phyloP scores from a whole-genome alignment of 2,888 invertebrate genomes.

The Microctonus brassicae region DNA sequence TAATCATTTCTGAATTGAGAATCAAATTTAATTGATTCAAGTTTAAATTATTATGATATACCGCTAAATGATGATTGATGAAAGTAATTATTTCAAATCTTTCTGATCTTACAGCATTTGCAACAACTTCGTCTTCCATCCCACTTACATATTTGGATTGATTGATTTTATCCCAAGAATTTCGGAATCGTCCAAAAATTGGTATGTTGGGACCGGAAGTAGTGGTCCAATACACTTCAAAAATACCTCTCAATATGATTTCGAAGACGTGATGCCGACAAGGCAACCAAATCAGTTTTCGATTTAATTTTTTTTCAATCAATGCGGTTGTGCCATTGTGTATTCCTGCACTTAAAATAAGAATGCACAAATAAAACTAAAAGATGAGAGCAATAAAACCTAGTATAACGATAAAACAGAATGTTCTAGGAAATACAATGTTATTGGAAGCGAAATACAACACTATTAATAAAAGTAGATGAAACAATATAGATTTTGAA shows the following conservation, averaged over 20 bases:
- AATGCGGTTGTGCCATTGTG: conserved; percentile 14
- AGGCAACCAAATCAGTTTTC: conserved; percentile 35
- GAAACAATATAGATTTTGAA: too few relatives aligned
- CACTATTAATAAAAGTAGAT: too few relatives aligned
- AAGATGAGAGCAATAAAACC: background rate
- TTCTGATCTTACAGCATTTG: background rate
- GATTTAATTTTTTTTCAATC: conserved; percentile 31
- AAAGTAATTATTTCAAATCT: conserved; percentile 15
- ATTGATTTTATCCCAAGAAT: conserved; percentile 31
- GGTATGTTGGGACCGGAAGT: conserved; percentile 36
- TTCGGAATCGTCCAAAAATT: conserved; percentile 31
- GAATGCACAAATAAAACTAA: background rate
- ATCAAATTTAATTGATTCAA: conserved; percentile 14
- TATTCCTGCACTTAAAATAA: background rate
- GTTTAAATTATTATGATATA: background rate
- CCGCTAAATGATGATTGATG: conserved; percentile 16
- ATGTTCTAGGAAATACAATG: too few relatives aligned
- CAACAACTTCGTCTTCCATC: conserved; percentile 25
- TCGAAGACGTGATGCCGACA: conserved; percentile 39
- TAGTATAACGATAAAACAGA: background rate
- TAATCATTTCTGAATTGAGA: conserved; percentile 49
- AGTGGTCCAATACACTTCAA: conserved; percentile 35
- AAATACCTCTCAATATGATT: conserved; percentile 27
- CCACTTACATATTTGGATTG: conserved; percentile 34
- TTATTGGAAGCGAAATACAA: too few relatives aligned